phyloP scores from a whole-genome alignment of 1,140 invertebrate species.

The Chymomyza costata region DNA sequence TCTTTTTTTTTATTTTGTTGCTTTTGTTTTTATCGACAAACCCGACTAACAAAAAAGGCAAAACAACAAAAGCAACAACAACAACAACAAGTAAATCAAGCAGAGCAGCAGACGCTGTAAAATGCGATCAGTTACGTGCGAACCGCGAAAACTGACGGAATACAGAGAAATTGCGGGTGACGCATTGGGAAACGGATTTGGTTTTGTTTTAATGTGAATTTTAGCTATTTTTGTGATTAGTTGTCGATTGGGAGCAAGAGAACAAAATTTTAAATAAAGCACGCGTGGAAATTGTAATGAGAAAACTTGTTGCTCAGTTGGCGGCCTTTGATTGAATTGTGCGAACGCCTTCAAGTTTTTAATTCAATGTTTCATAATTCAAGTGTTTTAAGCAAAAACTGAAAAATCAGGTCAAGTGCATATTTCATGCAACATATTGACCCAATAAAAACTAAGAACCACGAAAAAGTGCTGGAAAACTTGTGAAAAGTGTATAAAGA shows the following conservation, averaged over 20 bases:
- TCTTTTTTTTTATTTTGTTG: conserved; percentile 21
- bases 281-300: conserved; percentile 5
- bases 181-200: conserved; percentile 36
- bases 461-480: conserved; percentile 19
- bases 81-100: background rate
- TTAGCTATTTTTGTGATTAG: conserved; percentile 56
- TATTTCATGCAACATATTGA: conserved; percentile 28
- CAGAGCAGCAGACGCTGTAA: conserved; percentile 18
- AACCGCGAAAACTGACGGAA: conserved; percentile 24
- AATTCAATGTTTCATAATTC: too few species aligned
- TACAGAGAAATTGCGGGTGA: too few species aligned
- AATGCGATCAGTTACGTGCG: conserved; percentile 38
- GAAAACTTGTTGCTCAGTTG: conserved; percentile 4
- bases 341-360: too few species aligned
- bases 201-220: too few species aligned
- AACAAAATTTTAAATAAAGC: conserved; percentile 22
- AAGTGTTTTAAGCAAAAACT: too few species aligned
- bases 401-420: conserved; percentile 49
- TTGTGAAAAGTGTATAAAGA: conserved; percentile 29
- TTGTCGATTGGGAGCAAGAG: conserved; percentile 7
- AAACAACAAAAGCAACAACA: conserved; percentile 17
- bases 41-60: conserved; percentile 33
- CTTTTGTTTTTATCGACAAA: conserved; percentile 30
- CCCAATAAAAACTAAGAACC: conserved; percentile 22
- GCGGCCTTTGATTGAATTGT: background rate